These are phyloP conservation scores for Podarcis lilfordi DNA, from an alignment of 2,797 vertebrate species.

Conservation along the genomic window DNA sequence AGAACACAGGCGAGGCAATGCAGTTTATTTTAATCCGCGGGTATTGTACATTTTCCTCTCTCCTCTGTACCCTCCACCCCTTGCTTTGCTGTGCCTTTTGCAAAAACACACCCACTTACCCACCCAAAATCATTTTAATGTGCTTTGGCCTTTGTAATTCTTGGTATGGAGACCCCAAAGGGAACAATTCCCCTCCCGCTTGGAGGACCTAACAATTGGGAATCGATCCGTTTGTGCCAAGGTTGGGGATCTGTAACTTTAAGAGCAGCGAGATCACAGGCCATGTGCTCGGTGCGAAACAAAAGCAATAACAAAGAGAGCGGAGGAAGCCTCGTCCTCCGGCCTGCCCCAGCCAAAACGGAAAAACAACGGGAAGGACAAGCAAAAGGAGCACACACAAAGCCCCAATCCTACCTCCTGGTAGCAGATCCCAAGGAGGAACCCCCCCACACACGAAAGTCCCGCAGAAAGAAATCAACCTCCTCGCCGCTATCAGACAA, in stretches of 20 bases:
- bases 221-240: not conserved
- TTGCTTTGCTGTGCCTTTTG: not conserved
- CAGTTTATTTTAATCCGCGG: not conserved
- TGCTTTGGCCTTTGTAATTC: not conserved
- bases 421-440: not conserved
- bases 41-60: not conserved
- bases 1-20: not conserved
- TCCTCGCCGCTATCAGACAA: not conserved
- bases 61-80: not conserved
- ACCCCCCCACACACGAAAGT: not conserved
- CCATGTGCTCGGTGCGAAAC: conserved; percentile 96
- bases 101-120: not conserved
- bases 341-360: conserved; percentile 4
- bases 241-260: conserved; percentile 81
- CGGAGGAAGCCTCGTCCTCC: conserved; percentile 58
- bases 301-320: conserved; percentile 96
- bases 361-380: not conserved
- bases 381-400: not conserved
- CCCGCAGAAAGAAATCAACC: not conserved
- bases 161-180: too few relatives aligned
- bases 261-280: conserved; percentile 83
- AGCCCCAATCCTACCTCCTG: not conserved
- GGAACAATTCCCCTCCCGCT: too few relatives aligned
- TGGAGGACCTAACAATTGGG: not conserved
- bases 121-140: too few relatives aligned